phyloP scores from a whole-genome alignment of 2,113 vertebrate species.

The Fulica atra region DNA sequence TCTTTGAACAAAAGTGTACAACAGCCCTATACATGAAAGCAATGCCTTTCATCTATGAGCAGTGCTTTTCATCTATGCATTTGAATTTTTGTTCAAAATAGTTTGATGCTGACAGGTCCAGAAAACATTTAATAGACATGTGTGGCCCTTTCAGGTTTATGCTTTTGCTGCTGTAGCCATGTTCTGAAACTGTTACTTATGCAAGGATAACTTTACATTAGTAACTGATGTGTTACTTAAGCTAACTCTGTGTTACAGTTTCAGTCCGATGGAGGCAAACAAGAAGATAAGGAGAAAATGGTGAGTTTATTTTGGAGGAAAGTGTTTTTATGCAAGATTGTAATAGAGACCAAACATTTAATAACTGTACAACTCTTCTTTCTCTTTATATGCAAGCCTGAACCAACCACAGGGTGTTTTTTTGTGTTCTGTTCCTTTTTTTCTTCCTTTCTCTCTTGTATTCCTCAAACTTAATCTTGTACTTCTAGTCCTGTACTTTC shows the following conservation, averaged over 20 bases:
- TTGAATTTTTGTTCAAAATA: neutral
- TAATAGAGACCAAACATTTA: neutral
- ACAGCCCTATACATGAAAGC: neutral
- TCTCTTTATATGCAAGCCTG: neutral
- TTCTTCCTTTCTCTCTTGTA: neutral
- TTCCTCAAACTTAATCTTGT: neutral
- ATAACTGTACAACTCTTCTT: neutral
- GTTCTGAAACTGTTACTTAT: neutral
- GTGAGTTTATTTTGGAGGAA: conserved; percentile 69
- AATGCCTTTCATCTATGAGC: neutral
- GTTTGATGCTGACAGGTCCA: neutral
- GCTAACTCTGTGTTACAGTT: conserved; percentile 69
- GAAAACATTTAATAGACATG: neutral
- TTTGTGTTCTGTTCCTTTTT: neutral
- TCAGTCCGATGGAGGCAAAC: conserved; percentile 81
- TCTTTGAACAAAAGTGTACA: neutral
- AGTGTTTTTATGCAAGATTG: neutral
- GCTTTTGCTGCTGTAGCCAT: conserved; percentile 6
- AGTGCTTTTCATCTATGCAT: neutral
- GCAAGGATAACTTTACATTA: too few species aligned
- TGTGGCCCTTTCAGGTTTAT: neutral
- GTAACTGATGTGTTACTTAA: neutral
- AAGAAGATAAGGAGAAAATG: conserved; percentile 86
- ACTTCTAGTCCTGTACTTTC: neutral
- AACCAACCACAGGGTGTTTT: neutral